These are phyloP conservation scores for Cyprinella venusta DNA, from an alignment of 2,797 vertebrate genomes.

Conservation along the genomic window DNA sequence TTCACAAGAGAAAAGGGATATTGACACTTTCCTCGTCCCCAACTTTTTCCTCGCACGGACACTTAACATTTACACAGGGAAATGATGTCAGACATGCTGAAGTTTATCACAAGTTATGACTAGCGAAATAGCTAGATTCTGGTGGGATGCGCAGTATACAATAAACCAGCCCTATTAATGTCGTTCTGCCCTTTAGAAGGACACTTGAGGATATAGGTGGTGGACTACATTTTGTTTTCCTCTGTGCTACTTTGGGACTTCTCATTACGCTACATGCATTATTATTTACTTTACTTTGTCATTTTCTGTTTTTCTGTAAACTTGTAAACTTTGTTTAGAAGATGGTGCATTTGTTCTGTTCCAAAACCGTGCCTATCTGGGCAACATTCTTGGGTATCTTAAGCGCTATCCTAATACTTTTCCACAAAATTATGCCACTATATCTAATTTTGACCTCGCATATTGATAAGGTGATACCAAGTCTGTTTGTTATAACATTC, in stretches of 20 bases:
- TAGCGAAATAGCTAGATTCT: conserved; percentile 31
- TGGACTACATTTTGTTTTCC: conserved; percentile 26
- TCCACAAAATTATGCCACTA: not conserved
- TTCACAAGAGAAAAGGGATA: conserved; percentile 13
- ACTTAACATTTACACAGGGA: conserved; percentile 61
- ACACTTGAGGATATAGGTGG: conserved; percentile 19
- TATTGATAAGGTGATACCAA: no score
- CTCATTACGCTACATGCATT: not conserved
- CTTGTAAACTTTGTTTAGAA: not conserved
- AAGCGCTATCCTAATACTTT: not conserved
- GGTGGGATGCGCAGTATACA: conserved; percentile 34
- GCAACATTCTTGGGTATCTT: not conserved
- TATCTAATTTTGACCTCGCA: not conserved
- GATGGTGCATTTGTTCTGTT: not conserved
- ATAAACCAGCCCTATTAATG: conserved; percentile 43
- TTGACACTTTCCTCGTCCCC: conserved; percentile 10
- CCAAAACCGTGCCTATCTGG: not conserved
- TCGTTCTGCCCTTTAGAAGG: conserved; percentile 53
- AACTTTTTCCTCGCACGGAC: conserved; percentile 47
- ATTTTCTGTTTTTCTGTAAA: conserved; percentile 11
- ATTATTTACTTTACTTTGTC: conserved; percentile 13
- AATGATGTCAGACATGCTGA: conserved; percentile 48
- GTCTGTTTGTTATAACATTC: no score
- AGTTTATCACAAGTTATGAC: conserved; percentile 49
- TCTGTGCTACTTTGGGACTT: conserved; percentile 6